A percentile compares a stretch with the other conserved stretches of the same genome.
phyloP scores from a whole-genome alignment of 2,797 vertebrate genomes.

The Tadarida brasiliensis region DNA sequence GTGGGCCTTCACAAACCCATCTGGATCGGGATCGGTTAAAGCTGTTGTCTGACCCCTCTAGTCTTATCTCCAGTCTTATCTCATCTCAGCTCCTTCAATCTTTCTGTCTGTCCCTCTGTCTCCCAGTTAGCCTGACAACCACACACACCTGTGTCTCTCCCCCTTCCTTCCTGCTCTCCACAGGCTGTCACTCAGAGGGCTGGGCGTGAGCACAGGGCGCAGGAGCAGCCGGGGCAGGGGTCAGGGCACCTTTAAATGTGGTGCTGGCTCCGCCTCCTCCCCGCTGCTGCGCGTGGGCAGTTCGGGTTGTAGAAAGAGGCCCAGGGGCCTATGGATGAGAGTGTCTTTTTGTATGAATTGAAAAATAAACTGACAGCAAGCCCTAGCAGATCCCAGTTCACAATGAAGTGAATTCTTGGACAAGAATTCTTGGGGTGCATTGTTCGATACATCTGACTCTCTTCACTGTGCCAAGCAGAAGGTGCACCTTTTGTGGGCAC shows the following conservation, averaged over 20 bases:
- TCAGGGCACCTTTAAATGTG: neutral
- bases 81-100: neutral
- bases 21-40: neutral
- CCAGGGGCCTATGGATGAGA: conserved; percentile 69
- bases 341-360: conserved; percentile 59
- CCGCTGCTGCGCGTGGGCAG: conserved; percentile 1
- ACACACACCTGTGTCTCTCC: neutral
- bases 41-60: neutral
- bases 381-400: conserved; percentile 59
- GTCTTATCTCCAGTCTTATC: neutral
- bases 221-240: neutral
- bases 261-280: fast-evolving
- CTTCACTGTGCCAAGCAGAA: conserved; percentile 62
- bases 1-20: neutral
- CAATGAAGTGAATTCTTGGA: conserved; percentile 71
- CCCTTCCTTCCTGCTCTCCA: neutral
- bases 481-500: conserved; percentile 57
- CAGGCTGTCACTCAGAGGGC: fast-evolving
- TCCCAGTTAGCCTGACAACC: neutral
- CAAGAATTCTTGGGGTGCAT: conserved; percentile 22
- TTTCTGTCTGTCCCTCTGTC: neutral
- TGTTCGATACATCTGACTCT: conserved; percentile 34
- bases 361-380: conserved; percentile 74
- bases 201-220: fast-evolving
- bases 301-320: conserved; percentile 62